Conservation (phyloP, 1,140 invertebrate species). For the Sarcophaga bullata region DNA sequence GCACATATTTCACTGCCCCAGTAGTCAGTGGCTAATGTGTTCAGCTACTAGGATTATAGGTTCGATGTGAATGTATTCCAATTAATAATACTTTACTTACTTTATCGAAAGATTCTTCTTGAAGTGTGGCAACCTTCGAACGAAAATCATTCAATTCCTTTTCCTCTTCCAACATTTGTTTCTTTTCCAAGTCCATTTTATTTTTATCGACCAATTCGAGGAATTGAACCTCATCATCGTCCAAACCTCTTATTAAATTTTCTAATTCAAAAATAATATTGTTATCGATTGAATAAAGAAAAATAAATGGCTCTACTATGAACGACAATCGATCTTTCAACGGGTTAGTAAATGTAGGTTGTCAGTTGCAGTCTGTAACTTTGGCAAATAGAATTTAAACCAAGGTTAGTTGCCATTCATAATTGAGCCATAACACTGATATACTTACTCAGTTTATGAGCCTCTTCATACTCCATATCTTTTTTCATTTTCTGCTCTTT, state of each 20-base stretch:
- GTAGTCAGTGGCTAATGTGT: no score
- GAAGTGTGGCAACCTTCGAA: slow-evolving; percentile 78
- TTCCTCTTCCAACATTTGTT: slow-evolving; percentile 83
- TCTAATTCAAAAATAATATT: slow-evolving; percentile 69
- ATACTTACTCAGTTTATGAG: slow-evolving; percentile 87
- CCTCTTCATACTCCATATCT: slow-evolving; percentile 94
- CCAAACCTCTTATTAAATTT: slow-evolving; percentile 93
- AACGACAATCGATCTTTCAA: no score
- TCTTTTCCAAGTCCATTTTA: slow-evolving; percentile 84
- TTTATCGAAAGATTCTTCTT: slow-evolving; percentile 79
- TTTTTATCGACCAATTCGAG: slow-evolving; percentile 87
- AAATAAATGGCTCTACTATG: background rate
- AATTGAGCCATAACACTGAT: no score
- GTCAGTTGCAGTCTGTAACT: no score
- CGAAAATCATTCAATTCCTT: slow-evolving; percentile 85
- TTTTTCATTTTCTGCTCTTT: slow-evolving; percentile 92
- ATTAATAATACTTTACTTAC: slow-evolving; percentile 49
- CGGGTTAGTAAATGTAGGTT: no score
- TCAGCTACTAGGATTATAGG: no score
- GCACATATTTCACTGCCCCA: no score
- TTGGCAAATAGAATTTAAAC: background rate
- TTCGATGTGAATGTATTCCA: no score
- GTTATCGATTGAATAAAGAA: slow-evolving; percentile 42
- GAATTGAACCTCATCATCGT: slow-evolving; percentile 95
- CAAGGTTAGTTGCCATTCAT: no score